phyloP scores from a whole-genome alignment of 2,113 vertebrate species.

The Erythrocebus patas region DNA sequence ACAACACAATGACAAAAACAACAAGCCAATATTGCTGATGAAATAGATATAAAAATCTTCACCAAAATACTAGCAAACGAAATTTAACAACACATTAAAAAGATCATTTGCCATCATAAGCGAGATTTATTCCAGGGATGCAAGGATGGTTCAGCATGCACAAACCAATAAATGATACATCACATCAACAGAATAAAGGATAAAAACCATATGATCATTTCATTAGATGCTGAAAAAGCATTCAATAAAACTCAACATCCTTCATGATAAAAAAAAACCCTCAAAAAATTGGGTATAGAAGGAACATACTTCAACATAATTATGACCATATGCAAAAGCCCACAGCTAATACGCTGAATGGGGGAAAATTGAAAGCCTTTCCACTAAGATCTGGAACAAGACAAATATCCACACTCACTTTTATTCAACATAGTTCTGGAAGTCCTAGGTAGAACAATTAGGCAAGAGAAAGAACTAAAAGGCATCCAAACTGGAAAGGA shows the following conservation, averaged over 20 bases:
- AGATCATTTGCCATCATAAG: background rate
- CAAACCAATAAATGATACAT: background rate
- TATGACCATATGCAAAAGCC: background rate
- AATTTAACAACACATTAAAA: background rate
- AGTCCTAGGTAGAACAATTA: background rate
- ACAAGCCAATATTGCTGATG: background rate
- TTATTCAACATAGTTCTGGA: background rate
- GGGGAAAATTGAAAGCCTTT: background rate
- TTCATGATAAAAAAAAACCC: background rate
- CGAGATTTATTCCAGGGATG: background rate
- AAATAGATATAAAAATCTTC: background rate
- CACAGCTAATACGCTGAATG: background rate
- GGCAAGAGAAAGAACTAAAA: background rate
- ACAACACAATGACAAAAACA: background rate
- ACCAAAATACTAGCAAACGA: background rate
- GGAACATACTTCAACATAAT: background rate
- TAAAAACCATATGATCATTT: background rate
- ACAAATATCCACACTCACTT: background rate
- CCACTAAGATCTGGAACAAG: background rate
- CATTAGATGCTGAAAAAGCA: background rate
- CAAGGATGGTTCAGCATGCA: background rate
- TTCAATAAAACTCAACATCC: background rate
- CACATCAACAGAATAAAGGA: background rate
- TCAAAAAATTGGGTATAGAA: background rate
- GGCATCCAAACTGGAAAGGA: background rate